Conservation (phyloP, 2,113 vertebrate species). For the Arothron firmamentum region DNA sequence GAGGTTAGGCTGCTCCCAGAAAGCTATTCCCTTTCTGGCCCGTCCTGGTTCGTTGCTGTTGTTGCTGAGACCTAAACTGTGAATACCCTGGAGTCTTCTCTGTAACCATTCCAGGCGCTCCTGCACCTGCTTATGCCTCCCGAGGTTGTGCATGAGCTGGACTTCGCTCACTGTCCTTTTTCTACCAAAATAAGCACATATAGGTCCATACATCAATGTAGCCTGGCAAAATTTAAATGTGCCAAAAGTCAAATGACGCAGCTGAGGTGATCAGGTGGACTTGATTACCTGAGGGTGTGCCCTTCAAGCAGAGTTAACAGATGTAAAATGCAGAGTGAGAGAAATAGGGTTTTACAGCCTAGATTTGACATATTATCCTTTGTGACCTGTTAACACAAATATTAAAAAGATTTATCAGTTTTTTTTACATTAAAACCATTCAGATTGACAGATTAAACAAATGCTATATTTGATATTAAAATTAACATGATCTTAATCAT, state of each 20-base stretch:
- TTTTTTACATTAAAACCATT: too few species aligned
- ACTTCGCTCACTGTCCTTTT: constrained; percentile 89
- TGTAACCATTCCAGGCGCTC: constrained; percentile 88
- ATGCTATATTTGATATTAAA: too few species aligned
- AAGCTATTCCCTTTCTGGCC: constrained; percentile 38
- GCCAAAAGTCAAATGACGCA: too few species aligned
- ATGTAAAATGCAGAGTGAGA: constrained; percentile 74
- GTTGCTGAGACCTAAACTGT: constrained; percentile 60
- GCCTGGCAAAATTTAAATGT: background rate
- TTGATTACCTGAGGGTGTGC: constrained; percentile 76
- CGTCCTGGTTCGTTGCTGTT: constrained; percentile 38
- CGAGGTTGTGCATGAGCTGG: constrained; percentile 88
- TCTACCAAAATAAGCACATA: constrained; percentile 56
- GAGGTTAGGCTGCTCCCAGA: constrained; percentile 56
- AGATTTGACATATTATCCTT: constrained; percentile 67
- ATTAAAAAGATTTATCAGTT: background rate
- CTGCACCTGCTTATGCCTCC: constrained; percentile 76
- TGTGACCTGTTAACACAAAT: constrained; percentile 42
- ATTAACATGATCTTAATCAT: too few species aligned
- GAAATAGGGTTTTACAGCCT: constrained; percentile 56
- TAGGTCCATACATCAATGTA: background rate
- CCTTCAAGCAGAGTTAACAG: constrained; percentile 72
- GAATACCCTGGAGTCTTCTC: constrained; percentile 79
- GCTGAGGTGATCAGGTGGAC: background rate
- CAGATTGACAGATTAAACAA: too few species aligned